Conservation (phyloP, 64 coral and sea anemone species). For the Orbicella faveolata region DNA sequence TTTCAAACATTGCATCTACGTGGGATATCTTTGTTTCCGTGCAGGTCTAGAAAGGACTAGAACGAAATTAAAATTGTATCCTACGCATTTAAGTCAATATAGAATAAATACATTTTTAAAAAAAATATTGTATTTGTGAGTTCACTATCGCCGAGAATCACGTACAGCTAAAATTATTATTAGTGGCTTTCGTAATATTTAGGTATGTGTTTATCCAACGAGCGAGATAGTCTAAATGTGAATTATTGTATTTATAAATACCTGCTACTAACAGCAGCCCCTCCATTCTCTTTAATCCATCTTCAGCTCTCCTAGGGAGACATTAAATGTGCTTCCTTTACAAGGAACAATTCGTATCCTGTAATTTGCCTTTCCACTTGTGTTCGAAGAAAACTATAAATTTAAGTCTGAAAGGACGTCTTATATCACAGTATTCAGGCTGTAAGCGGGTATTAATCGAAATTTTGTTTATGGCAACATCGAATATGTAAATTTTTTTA, state of each 20-base stretch:
- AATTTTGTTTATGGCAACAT: not conserved
- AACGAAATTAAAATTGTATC: not conserved
- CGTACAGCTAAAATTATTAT: not conserved
- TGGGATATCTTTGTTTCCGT: not conserved
- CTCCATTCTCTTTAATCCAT: not conserved
- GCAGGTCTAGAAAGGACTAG: not conserved
- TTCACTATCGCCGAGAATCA: too few species aligned
- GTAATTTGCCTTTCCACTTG: not conserved
- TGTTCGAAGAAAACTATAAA: not conserved
- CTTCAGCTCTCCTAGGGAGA: not conserved
- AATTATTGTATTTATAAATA: conserved; percentile 14
- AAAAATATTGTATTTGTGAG: too few species aligned
- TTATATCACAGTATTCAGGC: not conserved
- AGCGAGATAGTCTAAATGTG: not conserved
- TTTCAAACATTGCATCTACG: not conserved
- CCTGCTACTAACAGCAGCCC: not conserved
- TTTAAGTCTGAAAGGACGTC: not conserved
- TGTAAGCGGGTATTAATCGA: not conserved
- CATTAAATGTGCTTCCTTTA: not conserved
- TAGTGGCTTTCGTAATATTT: not conserved
- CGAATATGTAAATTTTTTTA: conserved; percentile 10
- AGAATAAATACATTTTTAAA: too few species aligned
- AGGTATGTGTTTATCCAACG: not conserved
- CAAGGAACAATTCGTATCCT: not conserved
- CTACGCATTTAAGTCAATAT: too few species aligned